Evolutionary conservation across 2,888 invertebrate species (phyloP).

Genomic region (Nomada hirtipes): DNA sequence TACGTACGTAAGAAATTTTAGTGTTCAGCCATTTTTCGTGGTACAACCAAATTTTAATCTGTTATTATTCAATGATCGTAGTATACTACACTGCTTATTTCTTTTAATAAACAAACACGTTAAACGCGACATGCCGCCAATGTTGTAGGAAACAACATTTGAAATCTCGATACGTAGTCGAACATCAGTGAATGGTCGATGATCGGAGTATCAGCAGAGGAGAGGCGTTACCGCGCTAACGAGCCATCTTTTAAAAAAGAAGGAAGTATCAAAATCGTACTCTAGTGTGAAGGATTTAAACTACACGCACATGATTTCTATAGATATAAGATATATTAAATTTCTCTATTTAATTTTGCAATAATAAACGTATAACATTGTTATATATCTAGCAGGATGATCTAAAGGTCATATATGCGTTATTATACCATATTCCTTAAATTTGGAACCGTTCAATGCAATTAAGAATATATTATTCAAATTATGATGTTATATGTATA

Average conservation of each 20-base stretch:
- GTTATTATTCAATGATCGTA: slow-evolving; percentile 34
- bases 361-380: not conserved
- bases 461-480: not conserved
- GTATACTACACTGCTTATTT: slow-evolving; percentile 21
- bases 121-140: slow-evolving; percentile 59
- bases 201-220: slow-evolving; percentile 45
- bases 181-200: slow-evolving; percentile 54
- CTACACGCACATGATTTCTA: slow-evolving; percentile 36
- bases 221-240: slow-evolving; percentile 55
- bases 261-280: slow-evolving; percentile 40
- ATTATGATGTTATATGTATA: not conserved
- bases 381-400: no score
- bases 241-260: slow-evolving; percentile 55
- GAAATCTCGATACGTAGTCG: slow-evolving; percentile 60
- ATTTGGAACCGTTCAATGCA: not conserved
- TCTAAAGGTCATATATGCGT: no score
- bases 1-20: slow-evolving; percentile 53
- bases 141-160: slow-evolving; percentile 52
- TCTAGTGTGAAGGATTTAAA: slow-evolving; percentile 48
- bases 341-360: not conserved
- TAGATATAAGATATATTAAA: slow-evolving; percentile 11
- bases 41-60: slow-evolving; percentile 47
- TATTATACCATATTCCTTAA: no score
- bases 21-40: slow-evolving; percentile 69
- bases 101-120: slow-evolving; percentile 32